Evolutionary conservation across 2,797 vertebrate genomes (phyloP).

Genomic region (Sandelia bainsii): DNA sequence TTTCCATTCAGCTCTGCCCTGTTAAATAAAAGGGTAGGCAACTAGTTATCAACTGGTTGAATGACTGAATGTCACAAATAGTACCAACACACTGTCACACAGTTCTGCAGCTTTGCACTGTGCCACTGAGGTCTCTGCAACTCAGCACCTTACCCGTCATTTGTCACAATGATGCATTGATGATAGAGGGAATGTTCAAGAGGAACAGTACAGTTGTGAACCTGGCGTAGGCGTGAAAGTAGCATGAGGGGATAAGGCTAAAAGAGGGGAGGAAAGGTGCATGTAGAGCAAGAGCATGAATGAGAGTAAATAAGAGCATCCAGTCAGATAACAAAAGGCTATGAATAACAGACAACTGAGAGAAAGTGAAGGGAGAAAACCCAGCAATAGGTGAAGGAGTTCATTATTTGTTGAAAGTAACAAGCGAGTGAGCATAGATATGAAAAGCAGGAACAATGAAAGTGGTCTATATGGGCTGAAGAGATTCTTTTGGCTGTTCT

Average conservation of each 20-base stretch:
- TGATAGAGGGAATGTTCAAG: constrained; percentile 31
- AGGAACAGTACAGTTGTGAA: constrained; percentile 34
- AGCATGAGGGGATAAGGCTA: not conserved
- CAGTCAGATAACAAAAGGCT: constrained; percentile 53
- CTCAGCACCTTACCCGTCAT: constrained; percentile 22
- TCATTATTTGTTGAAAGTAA: constrained; percentile 43
- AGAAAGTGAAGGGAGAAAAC: constrained; percentile 15
- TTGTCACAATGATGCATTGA: constrained; percentile 55
- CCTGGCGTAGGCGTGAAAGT: constrained; percentile 40
- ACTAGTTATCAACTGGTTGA: constrained; percentile 55
- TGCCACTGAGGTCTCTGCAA: constrained; percentile 13
- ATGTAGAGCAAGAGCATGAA: constrained; percentile 23
- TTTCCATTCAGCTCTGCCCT: constrained; percentile 43
- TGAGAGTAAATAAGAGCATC: constrained; percentile 51
- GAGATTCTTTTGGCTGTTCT: constrained; percentile 29
- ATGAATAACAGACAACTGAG: constrained; percentile 38
- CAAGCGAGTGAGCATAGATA: constrained; percentile 17
- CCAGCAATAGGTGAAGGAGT: constrained; percentile 11
- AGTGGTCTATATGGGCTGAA: constrained; percentile 43
- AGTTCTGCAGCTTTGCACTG: constrained; percentile 42
- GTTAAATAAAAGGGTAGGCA: constrained; percentile 62
- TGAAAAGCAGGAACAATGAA: constrained; percentile 27
- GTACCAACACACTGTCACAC: constrained; percentile 46
- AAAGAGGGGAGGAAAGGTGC: constrained; percentile 14
- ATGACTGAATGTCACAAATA: constrained; percentile 55